Evolutionary conservation across 2,888 invertebrate genomes (phyloP).

Genomic region (Eueremaeus valkanovi): DNA sequence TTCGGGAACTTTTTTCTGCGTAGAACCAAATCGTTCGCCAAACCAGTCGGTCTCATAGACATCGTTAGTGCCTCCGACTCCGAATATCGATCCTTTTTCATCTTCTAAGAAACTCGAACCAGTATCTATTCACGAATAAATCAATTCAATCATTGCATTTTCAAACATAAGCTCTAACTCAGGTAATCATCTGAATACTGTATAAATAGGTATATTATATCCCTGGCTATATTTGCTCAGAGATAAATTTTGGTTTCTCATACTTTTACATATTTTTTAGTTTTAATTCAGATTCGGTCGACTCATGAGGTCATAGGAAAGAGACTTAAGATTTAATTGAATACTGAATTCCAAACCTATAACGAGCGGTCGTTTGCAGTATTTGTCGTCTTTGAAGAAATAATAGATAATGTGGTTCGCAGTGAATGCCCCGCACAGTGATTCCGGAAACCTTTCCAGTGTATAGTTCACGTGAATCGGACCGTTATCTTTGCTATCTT

Average conservation of each 20-base stretch:
- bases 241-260: no score
- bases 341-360: background rate
- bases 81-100: background rate
- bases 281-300: no score
- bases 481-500: background rate
- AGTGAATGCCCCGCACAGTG: background rate
- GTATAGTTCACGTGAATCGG: background rate
- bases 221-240: no score
- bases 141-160: no score
- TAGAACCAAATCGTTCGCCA: background rate
- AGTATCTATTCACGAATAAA: no score
- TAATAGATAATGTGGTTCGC: background rate
- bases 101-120: background rate
- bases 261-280: no score
- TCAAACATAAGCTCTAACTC: no score
- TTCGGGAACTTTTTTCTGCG: background rate
- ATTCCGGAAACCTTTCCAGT: background rate
- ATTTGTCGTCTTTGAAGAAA: slow-evolving; percentile 7
- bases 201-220: no score
- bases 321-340: no score
- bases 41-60: slow-evolving; percentile 5
- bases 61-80: background rate
- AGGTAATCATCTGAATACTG: no score
- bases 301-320: no score
- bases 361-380: slow-evolving; percentile 14